phyloP scores from a whole-genome alignment of 2,888 invertebrate genomes.

The Brachyptera risi region DNA sequence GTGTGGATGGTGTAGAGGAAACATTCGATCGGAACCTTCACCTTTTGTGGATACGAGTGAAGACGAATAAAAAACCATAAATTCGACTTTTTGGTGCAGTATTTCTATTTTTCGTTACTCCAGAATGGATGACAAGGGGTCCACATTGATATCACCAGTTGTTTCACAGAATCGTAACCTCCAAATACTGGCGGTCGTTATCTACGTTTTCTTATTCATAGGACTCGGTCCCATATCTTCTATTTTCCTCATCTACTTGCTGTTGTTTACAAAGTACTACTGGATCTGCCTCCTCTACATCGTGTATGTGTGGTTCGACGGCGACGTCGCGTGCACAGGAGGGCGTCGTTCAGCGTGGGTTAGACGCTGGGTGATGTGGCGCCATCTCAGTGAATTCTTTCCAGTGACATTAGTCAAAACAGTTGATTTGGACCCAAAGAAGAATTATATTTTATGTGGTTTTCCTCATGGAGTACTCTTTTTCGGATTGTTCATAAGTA shows the following conservation, averaged over 20 bases:
- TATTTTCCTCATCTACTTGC: conserved; percentile 52
- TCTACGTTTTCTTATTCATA: too few species aligned
- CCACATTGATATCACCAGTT: too few species aligned
- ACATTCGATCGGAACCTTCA: too few species aligned
- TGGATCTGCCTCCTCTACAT: conserved; percentile 54
- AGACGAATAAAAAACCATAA: too few species aligned
- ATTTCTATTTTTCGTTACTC: too few species aligned
- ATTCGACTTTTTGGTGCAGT: too few species aligned
- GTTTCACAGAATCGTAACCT: too few species aligned
- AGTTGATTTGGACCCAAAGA: conserved; percentile 69
- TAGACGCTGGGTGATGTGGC: conserved; percentile 66
- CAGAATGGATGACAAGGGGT: too few species aligned
- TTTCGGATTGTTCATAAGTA: conserved; percentile 59
- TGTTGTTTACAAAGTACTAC: conserved; percentile 45
- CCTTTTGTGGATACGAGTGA: too few species aligned
- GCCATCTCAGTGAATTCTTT: conserved; percentile 75
- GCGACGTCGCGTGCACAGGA: conserved; percentile 54
- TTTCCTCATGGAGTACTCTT: conserved; percentile 91
- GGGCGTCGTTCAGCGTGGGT: conserved; percentile 55
- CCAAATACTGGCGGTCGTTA: too few species aligned
- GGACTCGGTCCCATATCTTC: conserved; percentile 47
- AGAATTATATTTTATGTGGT: conserved; percentile 80
- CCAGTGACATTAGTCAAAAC: conserved; percentile 81
- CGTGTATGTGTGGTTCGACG: conserved; percentile 63
- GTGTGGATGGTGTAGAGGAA: too few species aligned